phyloP scores from a whole-genome alignment of 2,888 invertebrate genomes.

The Meloe dianella region DNA sequence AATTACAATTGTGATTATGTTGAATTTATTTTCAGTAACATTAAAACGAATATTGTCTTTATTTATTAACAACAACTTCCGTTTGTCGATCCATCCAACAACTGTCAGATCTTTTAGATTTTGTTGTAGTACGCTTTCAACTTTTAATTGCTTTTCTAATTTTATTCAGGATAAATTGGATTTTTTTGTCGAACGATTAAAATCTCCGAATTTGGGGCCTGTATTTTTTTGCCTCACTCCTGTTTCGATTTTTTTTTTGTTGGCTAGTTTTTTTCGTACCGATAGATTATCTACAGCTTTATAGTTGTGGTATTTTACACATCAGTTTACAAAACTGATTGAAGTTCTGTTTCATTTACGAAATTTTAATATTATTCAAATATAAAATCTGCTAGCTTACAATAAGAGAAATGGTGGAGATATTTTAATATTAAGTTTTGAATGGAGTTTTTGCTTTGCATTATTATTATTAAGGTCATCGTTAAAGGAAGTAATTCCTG shows the following conservation, averaged over 20 bases:
- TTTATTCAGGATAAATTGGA: constrained; percentile 20
- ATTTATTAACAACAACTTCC: not conserved
- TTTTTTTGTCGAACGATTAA: constrained; percentile 17
- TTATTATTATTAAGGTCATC: not conserved
- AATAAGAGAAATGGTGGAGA: not conserved
- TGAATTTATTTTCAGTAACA: not conserved
- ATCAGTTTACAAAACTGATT: not conserved
- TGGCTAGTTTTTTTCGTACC: not conserved
- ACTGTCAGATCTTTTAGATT: not conserved
- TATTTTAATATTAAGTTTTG: not conserved
- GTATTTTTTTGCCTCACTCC: not conserved
- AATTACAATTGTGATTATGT: not conserved
- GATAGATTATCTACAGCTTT: no score
- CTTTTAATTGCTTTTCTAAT: constrained; percentile 27
- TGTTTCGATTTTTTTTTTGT: not conserved
- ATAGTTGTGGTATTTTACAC: no score
- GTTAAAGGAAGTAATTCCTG: not conserved
- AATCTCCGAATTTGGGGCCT: not conserved
- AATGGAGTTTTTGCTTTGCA: not conserved
- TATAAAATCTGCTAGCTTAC: not conserved
- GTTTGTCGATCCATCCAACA: not conserved
- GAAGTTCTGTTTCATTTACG: not conserved
- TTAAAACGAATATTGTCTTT: not conserved
- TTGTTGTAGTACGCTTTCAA: constrained; percentile 17
- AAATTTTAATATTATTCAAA: not conserved